Conservation (phyloP, 2,113 vertebrate genomes). For the Prietella phreatophila region DNA sequence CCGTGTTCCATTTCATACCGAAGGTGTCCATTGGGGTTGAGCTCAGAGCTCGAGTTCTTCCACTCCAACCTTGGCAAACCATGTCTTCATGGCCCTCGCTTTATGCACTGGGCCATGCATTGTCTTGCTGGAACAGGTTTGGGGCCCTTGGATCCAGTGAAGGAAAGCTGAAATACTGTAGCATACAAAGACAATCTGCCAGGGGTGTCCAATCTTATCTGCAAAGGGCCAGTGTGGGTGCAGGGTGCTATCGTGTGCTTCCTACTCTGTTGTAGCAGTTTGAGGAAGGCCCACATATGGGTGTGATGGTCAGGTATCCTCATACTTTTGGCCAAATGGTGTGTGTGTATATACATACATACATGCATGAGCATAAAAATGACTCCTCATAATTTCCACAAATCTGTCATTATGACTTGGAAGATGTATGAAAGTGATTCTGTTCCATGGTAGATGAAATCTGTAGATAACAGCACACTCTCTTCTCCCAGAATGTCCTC, state of each 20-base stretch:
- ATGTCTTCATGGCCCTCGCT: too few relatives aligned
- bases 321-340: background rate
- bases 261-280: background rate
- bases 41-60: background rate
- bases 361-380: background rate
- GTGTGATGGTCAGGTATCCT: background rate
- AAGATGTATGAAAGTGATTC: background rate
- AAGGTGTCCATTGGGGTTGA: background rate
- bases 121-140: too few relatives aligned
- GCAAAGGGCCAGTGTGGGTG: background rate
- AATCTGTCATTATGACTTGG: background rate
- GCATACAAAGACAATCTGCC: background rate
- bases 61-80: background rate
- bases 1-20: background rate
- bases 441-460: background rate
- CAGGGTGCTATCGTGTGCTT: background rate
- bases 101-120: too few relatives aligned
- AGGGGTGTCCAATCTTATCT: background rate
- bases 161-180: background rate
- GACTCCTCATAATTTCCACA: background rate
- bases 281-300: background rate
- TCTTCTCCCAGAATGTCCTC: constrained; percentile 73
- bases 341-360: background rate
- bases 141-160: too few relatives aligned
- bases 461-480: background rate